Percentiles rank a stretch among this genome's conserved stretches.
These are phyloP conservation scores for Eublepharis macularius DNA, from an alignment of 2,113 vertebrate species.

Conservation along the genomic window DNA sequence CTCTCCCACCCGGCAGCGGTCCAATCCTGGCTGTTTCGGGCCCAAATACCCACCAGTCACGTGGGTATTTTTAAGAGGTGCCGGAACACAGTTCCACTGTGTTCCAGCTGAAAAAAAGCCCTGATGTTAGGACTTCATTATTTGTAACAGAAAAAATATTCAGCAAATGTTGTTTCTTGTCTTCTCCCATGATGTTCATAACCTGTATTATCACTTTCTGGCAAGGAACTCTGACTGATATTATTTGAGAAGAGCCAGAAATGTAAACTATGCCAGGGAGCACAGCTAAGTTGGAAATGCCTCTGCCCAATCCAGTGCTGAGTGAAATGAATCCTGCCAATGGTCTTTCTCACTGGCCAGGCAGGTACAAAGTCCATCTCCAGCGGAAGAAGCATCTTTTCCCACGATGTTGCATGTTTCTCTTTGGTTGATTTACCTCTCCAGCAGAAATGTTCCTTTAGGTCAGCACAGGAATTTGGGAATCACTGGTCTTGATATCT, in stretches of 20 bases:
- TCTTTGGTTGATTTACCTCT: not conserved
- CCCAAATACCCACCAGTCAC: too few relatives aligned
- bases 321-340: slow-evolving; percentile 54
- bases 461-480: too few relatives aligned
- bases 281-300: slow-evolving; percentile 72
- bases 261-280: slow-evolving; percentile 68
- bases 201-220: slow-evolving; percentile 68
- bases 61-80: too few relatives aligned
- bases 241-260: slow-evolving; percentile 68
- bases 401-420: not conserved
- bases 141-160: slow-evolving; percentile 76
- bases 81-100: too few relatives aligned
- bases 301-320: slow-evolving; percentile 42
- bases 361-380: not conserved
- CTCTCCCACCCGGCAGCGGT: too few relatives aligned
- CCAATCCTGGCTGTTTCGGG: too few relatives aligned
- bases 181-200: slow-evolving; percentile 65
- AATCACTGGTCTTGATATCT: too few relatives aligned
- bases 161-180: slow-evolving; percentile 58
- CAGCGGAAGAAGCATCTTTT: too few relatives aligned
- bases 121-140: slow-evolving; percentile 50
- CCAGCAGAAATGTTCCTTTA: not conserved
- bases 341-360: slow-evolving; percentile 3
- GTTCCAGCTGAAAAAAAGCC: too few relatives aligned
- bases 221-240: slow-evolving; percentile 60